phyloP scores from a whole-genome alignment of 1,140 invertebrate genomes.

The Ectropis grisescens region DNA sequence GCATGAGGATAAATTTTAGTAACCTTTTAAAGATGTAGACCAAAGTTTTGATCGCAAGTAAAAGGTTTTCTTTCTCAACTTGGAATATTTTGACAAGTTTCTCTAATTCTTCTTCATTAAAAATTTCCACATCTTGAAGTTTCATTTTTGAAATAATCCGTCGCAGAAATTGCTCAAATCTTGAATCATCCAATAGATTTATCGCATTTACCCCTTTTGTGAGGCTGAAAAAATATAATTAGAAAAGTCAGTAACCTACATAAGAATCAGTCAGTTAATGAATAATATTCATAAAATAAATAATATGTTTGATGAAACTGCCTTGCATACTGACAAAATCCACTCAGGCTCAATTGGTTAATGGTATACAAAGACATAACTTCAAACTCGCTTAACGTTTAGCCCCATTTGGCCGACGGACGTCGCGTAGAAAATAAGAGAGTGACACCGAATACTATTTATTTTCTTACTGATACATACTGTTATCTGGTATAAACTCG shows the following conservation, averaged over 20 bases:
- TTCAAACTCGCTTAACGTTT: no score
- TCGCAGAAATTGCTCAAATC: constrained; percentile 49
- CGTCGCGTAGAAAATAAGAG: no score
- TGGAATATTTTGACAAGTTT: constrained; percentile 54
- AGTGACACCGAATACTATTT: not conserved
- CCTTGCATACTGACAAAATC: no score
- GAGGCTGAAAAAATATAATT: constrained; percentile 35
- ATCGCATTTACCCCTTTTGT: constrained; percentile 36
- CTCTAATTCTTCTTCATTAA: constrained; percentile 41
- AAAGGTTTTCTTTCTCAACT: constrained; percentile 32
- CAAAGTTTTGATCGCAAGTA: constrained; percentile 42
- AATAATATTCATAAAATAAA: constrained; percentile 3
- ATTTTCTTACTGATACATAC: not conserved
- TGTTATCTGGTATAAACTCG: constrained; percentile 1
- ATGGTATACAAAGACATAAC: no score
- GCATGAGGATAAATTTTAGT: constrained; percentile 56
- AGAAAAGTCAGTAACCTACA: no score
- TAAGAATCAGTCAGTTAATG: no score
- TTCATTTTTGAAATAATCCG: constrained; percentile 44
- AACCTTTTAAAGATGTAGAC: constrained; percentile 47
- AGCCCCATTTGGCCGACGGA: no score
- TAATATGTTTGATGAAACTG: not conserved
- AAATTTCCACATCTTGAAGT: constrained; percentile 37
- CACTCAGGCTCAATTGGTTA: no score
- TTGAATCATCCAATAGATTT: constrained; percentile 37